Evolutionary conservation across 1,140 invertebrate species (phyloP).

Genomic region (Sinella curviseta): DNA sequence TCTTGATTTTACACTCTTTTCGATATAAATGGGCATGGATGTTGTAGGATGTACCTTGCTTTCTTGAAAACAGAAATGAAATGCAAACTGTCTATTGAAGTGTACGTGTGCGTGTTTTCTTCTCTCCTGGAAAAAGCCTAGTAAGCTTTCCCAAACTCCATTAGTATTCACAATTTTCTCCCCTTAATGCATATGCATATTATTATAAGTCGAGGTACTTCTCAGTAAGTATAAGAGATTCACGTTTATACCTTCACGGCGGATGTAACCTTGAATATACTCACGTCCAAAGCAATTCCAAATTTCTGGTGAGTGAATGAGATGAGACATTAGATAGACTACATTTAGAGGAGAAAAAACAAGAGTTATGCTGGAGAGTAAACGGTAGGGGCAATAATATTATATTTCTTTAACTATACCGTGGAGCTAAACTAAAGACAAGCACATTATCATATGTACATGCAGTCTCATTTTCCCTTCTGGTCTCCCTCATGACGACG

Average conservation of each 20-base stretch:
- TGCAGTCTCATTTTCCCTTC: not conserved
- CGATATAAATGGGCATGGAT: too few species aligned
- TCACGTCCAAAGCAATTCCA: not conserved
- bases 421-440: too few species aligned
- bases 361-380: not conserved
- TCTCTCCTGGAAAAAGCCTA: too few species aligned
- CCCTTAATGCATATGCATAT: not conserved
- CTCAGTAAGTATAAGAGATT: not conserved
- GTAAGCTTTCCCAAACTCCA: conserved; percentile 10
- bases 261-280: not conserved
- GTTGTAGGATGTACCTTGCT: too few species aligned
- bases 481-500: not conserved
- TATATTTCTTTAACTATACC: not conserved
- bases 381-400: not conserved
- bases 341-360: not conserved
- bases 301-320: not conserved
- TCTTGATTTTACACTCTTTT: not conserved
- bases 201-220: too few species aligned
- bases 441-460: too few species aligned
- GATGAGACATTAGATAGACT: conserved; percentile 6
- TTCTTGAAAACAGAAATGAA: too few species aligned
- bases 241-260: not conserved
- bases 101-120: too few species aligned
- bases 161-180: not conserved
- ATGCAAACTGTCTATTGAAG: too few species aligned